Evolutionary conservation across 2,888 invertebrate species (phyloP).

Genomic region (Gymnoscelis rufifasciata): DNA sequence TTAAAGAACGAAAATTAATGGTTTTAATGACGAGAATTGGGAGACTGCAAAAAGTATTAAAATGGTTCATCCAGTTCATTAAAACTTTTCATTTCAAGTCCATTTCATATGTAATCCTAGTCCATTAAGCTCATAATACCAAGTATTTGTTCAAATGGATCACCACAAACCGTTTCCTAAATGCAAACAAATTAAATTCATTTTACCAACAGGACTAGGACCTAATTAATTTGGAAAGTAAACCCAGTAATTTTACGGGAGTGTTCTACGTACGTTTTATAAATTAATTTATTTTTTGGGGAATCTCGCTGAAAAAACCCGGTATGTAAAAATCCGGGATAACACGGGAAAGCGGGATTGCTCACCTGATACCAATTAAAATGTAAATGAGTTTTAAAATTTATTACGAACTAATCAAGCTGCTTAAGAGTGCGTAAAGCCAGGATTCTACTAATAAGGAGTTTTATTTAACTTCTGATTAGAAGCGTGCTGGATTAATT

Average conservation of each 20-base stretch:
- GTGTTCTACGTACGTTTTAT: conserved; percentile 12
- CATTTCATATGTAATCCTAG: background rate
- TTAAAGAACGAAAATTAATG: too few species aligned
- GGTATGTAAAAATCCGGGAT: conserved; percentile 12
- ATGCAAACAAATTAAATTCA: conserved; percentile 5
- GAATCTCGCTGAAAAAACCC: background rate
- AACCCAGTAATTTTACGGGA: conserved; percentile 15
- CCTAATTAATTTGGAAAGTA: conserved; percentile 18
- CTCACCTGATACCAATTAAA: conserved; percentile 29
- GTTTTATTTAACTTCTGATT: too few species aligned
- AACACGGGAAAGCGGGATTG: conserved; percentile 21
- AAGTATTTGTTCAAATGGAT: conserved; percentile 7
- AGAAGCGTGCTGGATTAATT: too few species aligned
- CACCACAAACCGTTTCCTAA: conserved; percentile 6
- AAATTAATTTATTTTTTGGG: conserved; percentile 21
- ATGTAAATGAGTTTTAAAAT: conserved; percentile 29
- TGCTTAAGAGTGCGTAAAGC: conserved; percentile 10
- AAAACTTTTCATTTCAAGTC: too few species aligned
- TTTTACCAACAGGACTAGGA: conserved; percentile 5
- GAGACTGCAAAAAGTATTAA: too few species aligned
- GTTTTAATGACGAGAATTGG: too few species aligned
- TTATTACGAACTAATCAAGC: conserved; percentile 29
- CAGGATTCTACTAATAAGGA: too few species aligned
- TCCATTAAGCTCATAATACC: background rate
- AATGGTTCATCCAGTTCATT: too few species aligned